Base-by-base conservation (phyloP, 2,797 vertebrate species). In the Pseudochromis fuscus region DNA sequence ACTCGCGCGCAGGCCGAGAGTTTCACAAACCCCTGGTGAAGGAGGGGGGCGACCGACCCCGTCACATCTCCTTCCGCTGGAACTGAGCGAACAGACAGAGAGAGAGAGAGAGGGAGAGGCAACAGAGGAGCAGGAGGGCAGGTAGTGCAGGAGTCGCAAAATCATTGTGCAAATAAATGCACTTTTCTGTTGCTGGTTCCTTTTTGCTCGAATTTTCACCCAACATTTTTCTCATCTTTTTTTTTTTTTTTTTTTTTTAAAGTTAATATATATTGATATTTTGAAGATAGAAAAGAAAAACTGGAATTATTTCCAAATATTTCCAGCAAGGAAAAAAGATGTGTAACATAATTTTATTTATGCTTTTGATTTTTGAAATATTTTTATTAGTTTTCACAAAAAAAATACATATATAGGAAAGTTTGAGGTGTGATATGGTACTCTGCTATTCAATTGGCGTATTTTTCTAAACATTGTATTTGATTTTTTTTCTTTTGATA, bases 1-100 rank as follows among this genome's bases (percentile, higher is more conserved):
- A 99, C 89, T 99, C 98, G 4, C 96, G 97, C 0, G 98, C 97
- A 80, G 98, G 98, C 82, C 95, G 98, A 76, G 98, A 99, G 90
- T 99, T 99, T 93, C 98, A 99, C 95, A 99, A 99, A 92, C 98
- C 98, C 90, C 96, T 99, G 94, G 98, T 99, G 89, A 99, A 99
- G 94, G 98, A 99, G 93, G 98, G 98, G 33, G 98, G 97, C 38
- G 98, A 99, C 94, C 95, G 97, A 63, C 98, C 98, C 25, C 96
- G 98, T 77, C 98, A 99, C 95, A 98, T 99, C 95, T 99, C 98
- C 93, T 99, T 99, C 96, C 97, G 98, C 95, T 99, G 98, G 98
- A 99, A 98, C 94, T 99, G 94, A 95, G 87, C 44, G 13, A 65
- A 31, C 7, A n/a, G n/a, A n/a, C n/a, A n/a, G n/a, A n/a, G n/a